phyloP scores from a whole-genome alignment of 2,113 vertebrate genomes.

The Chaetops frenatus region DNA sequence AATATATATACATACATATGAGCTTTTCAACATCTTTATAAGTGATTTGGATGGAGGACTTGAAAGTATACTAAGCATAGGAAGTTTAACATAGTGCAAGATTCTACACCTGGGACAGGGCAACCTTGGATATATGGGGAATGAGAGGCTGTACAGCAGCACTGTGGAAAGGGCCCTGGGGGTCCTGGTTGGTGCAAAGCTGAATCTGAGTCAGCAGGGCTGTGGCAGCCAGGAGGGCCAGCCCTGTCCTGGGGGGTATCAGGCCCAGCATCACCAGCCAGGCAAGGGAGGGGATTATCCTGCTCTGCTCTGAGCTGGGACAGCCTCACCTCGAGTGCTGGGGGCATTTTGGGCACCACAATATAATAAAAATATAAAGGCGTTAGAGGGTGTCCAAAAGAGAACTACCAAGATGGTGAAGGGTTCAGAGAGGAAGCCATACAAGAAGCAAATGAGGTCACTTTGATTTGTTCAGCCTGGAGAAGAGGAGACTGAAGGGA shows the following conservation, averaged over 20 bases:
- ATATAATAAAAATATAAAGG: no score
- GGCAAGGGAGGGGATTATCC: not conserved
- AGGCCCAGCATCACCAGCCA: accelerated
- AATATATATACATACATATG: not conserved
- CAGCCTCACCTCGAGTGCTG: accelerated
- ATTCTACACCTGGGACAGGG: no score
- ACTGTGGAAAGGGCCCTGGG: accelerated
- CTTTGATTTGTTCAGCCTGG: not conserved
- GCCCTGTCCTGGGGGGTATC: not conserved
- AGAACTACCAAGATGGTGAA: not conserved
- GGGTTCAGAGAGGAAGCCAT: not conserved
- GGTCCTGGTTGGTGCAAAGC: accelerated
- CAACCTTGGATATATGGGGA: accelerated
- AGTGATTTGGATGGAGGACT: not conserved
- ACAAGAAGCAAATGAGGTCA: not conserved
- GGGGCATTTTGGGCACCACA: not conserved
- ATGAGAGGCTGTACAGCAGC: accelerated
- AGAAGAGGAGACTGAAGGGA: not conserved
- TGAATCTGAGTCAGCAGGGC: not conserved
- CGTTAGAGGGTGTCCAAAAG: not conserved
- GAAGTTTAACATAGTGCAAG: not conserved
- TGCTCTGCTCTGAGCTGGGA: accelerated
- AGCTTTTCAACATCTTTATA: not conserved
- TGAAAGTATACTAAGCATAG: not conserved
- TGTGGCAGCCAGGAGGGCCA: not conserved